Percentiles rank a stretch among this genome's conserved stretches.
These are phyloP conservation scores for Takifugu ocellatus DNA, from an alignment of 2,797 vertebrate species.

Conservation along the genomic window DNA sequence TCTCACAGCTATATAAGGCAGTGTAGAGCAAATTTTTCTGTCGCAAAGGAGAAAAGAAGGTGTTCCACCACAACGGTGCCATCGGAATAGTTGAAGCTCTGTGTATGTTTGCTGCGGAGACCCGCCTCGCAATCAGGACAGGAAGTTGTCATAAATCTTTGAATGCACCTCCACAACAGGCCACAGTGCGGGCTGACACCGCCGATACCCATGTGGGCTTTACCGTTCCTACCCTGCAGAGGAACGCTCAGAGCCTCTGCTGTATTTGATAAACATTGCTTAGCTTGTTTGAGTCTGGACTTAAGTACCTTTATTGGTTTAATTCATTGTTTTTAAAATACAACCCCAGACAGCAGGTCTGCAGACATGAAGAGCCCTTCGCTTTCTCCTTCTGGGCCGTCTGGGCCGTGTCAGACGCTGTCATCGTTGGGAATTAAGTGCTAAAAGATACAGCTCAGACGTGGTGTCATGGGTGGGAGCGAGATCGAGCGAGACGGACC, in stretches of 20 bases:
- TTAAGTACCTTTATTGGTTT: constrained; percentile 2
- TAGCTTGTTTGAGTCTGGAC: constrained; percentile 13
- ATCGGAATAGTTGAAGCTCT: constrained; percentile 1
- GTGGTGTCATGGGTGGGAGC: constrained; percentile 19
- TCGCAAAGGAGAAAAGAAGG: not conserved
- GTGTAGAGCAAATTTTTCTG: constrained; percentile 26
- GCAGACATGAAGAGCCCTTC: not conserved
- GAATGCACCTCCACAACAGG: not conserved
- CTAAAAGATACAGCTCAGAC: constrained; percentile 6
- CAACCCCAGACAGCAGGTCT: constrained; percentile 13
- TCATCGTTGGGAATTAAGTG: constrained; percentile 5
- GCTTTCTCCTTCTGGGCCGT: not conserved
- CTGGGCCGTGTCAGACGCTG: not conserved
- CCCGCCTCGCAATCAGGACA: not conserved
- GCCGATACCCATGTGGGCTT: constrained; percentile 8
- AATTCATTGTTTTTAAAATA: constrained; percentile 10
- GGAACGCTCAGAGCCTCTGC: not conserved
- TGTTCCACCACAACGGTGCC: not conserved
- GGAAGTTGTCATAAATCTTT: not conserved
- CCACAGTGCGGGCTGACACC: constrained; percentile 4
- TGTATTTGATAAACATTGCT: constrained; percentile 7
- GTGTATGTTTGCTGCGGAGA: not conserved
- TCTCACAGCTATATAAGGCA: constrained; percentile 30
- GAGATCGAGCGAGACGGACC: constrained; percentile 1
- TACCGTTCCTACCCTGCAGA: constrained; percentile 3